Evolutionary conservation across 2,888 invertebrate genomes (phyloP).

Genomic region (Drosophila kanekoi): DNA sequence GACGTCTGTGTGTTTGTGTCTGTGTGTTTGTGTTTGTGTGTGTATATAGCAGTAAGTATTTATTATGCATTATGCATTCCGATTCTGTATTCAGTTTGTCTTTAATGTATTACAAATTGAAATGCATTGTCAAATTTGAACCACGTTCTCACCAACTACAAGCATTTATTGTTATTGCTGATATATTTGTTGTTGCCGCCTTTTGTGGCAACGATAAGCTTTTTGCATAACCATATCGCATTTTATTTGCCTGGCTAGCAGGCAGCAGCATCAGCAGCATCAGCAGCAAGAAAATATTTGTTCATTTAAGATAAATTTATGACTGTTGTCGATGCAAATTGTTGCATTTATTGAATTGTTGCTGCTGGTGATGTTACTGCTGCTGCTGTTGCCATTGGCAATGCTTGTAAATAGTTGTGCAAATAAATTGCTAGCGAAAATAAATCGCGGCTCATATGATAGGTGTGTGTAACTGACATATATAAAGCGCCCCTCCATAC

Average conservation of each 20-base stretch:
- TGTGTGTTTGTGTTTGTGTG: constrained; percentile 1
- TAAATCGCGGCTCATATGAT: constrained; percentile 66
- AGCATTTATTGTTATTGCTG: constrained; percentile 41
- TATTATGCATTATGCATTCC: constrained; percentile 54
- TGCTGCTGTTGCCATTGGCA: constrained; percentile 35
- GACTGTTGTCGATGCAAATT: constrained; percentile 77
- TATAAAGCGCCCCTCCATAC: constrained; percentile 19
- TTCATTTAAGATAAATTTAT: constrained; percentile 81
- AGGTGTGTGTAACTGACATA: constrained; percentile 59
- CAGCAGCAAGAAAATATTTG: constrained; percentile 76
- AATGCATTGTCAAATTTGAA: constrained; percentile 65
- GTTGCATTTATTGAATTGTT: constrained; percentile 76
- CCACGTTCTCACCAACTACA: constrained; percentile 31
- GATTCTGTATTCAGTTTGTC: constrained; percentile 57
- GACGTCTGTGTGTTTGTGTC: neutral
- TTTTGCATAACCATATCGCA: constrained; percentile 59
- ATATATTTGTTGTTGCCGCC: constrained; percentile 34
- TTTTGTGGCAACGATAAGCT: constrained; percentile 76
- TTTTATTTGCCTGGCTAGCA: constrained; percentile 67
- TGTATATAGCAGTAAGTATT: constrained; percentile 27
- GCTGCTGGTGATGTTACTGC: constrained; percentile 33
- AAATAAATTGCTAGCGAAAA: constrained; percentile 67
- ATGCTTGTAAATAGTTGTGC: constrained; percentile 70
- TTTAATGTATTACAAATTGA: constrained; percentile 72
- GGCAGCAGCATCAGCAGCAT: constrained; percentile 20